A percentile compares a stretch with the other conserved stretches of the same genome.
Conservation (phyloP, 2,113 vertebrate species). For the Furnarius figulus region DNA sequence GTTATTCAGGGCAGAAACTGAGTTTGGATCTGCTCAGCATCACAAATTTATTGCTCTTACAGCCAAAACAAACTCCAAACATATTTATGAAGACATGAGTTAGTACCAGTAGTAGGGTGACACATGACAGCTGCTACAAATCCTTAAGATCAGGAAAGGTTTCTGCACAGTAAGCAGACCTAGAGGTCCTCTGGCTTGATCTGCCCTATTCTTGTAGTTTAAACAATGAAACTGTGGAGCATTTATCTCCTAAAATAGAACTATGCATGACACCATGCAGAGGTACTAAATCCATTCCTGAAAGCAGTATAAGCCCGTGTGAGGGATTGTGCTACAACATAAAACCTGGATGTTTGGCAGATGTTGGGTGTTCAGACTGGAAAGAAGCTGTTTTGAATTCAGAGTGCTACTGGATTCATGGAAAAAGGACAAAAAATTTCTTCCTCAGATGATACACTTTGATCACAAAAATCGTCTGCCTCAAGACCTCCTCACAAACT, state of each 20-base stretch:
- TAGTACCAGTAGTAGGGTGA: neutral
- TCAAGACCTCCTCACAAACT: neutral
- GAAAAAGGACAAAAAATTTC: neutral
- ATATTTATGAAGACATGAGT: neutral
- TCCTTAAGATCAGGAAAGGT: neutral
- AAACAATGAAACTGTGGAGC: neutral
- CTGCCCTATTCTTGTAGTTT: neutral
- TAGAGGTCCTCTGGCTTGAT: neutral
- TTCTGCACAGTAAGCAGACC: neutral
- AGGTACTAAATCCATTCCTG: neutral
- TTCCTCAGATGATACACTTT: neutral
- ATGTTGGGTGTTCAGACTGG: neutral
- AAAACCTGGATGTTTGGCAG: neutral
- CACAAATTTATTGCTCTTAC: neutral
- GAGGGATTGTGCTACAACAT: neutral
- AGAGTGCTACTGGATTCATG: neutral
- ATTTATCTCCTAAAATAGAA: neutral
- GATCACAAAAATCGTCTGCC: neutral
- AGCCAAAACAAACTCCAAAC: neutral
- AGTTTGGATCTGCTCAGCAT: neutral
- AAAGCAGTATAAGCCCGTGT: neutral
- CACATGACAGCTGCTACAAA: neutral
- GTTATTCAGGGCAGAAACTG: neutral
- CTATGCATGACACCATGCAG: neutral
- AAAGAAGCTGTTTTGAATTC: neutral